Conservation (phyloP, 2,888 invertebrate species). For the Leptopterna dolabrata region DNA sequence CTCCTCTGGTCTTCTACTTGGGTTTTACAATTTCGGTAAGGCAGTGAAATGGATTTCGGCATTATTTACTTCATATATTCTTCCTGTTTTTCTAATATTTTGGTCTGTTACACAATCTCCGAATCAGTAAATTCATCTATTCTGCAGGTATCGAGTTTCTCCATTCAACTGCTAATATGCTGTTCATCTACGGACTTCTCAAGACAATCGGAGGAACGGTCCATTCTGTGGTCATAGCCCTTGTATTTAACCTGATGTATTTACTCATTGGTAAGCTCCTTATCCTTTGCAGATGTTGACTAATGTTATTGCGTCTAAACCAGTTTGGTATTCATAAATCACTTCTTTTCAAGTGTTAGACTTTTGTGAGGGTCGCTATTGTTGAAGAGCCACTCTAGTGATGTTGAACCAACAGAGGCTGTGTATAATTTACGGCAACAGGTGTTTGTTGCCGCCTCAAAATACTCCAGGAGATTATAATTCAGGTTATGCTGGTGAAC, state of each 20-base stretch:
- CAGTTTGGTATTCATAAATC: no score
- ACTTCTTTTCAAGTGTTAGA: no score
- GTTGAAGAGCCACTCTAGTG: no score
- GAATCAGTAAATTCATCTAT: neutral
- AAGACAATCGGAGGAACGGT: constrained; percentile 74
- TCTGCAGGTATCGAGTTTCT: constrained; percentile 73
- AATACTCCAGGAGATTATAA: no score
- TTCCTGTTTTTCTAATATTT: neutral
- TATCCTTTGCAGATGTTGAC: neutral
- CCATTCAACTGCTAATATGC: constrained; percentile 80
- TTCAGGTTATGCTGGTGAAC: no score
- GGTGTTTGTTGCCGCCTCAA: no score
- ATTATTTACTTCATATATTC: neutral
- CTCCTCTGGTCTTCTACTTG: constrained; percentile 77
- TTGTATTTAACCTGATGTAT: constrained; percentile 85
- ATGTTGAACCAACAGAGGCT: no score
- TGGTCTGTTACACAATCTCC: neutral
- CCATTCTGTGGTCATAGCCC: constrained; percentile 76
- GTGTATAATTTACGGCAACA: no score
- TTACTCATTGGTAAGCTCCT: constrained; percentile 72
- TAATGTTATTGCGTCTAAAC: no score
- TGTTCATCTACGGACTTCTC: constrained; percentile 78
- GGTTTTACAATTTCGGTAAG: constrained; percentile 88
- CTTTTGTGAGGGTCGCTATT: no score
- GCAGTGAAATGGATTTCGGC: neutral